phyloP scores from a whole-genome alignment of 2,113 vertebrate genomes.

The Hydrochoerus hydrochaeris region DNA sequence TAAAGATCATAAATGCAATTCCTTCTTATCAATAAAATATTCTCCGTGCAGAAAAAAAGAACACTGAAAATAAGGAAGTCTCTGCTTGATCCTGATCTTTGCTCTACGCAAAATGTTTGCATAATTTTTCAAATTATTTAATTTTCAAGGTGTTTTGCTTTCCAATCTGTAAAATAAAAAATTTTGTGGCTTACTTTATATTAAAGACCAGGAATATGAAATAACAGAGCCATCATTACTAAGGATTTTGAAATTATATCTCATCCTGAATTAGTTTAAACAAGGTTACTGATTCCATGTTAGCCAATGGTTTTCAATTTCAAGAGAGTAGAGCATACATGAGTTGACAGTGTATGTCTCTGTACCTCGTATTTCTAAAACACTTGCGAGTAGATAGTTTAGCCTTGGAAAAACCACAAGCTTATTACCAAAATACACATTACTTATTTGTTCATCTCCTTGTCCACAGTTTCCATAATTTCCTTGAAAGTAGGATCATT shows the following conservation, averaged over 20 bases:
- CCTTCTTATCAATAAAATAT: not conserved
- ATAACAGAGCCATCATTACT: not conserved
- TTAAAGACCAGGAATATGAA: not conserved
- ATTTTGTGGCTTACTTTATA: constrained; percentile 21
- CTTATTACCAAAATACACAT: not conserved
- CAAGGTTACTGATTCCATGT: not conserved
- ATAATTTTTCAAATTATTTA: not conserved
- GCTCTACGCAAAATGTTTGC: not conserved
- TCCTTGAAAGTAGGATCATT: constrained; percentile 16
- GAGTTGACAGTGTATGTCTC: not conserved
- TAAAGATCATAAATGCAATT: constrained; percentile 28
- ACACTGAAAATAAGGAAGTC: not conserved
- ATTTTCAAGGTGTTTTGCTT: constrained; percentile 12
- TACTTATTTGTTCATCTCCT: not conserved
- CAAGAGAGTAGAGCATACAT: not conserved
- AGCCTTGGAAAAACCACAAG: not conserved
- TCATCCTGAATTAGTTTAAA: constrained; percentile 38
- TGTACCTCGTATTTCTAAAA: not conserved
- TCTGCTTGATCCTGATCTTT: constrained; percentile 23
- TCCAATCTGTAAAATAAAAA: constrained; percentile 26
- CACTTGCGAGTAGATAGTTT: not conserved
- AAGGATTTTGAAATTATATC: constrained; percentile 19
- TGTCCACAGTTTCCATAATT: constrained; percentile 6
- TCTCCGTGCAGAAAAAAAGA: not conserved
- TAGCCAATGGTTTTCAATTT: not conserved